Evolutionary conservation across 2,888 invertebrate species (phyloP).

Genomic region (Acutogordius australiensis): DNA sequence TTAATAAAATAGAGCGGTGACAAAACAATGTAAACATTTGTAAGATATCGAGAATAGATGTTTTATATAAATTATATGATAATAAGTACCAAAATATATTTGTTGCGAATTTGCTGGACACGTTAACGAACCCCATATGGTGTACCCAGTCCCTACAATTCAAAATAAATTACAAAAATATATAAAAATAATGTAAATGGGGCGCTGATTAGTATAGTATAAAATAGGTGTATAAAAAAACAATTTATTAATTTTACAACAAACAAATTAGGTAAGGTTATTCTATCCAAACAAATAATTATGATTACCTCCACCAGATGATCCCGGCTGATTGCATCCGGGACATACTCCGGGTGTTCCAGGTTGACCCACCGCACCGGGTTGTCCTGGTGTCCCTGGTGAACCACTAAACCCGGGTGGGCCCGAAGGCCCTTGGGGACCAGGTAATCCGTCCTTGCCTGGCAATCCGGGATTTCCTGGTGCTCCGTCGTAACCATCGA

Average conservation of each 20-base stretch:
- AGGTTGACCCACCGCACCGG: background rate
- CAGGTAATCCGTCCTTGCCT: background rate
- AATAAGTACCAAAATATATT: conserved; percentile 8
- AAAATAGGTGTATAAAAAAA: no score
- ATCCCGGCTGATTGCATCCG: background rate
- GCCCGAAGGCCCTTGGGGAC: background rate
- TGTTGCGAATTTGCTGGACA: background rate
- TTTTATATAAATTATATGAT: no score
- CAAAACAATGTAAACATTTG: no score
- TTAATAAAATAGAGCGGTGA: no score
- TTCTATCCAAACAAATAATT: background rate
- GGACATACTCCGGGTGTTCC: background rate
- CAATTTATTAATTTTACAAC: background rate
- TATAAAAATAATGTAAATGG: no score
- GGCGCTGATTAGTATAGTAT: no score
- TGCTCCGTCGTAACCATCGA: background rate
- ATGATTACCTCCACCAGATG: no score
- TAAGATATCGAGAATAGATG: no score
- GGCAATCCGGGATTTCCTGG: background rate
- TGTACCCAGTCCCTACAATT: background rate
- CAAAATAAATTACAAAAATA: no score
- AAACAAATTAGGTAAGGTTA: background rate
- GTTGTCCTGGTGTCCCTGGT: background rate
- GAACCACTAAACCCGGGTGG: no score
- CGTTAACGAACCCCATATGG: background rate